Evolutionary conservation across 2,888 invertebrate genomes (phyloP), one percentile per base, ranked within the genome.

Genomic region (Orthonevra nobilis): DNA sequence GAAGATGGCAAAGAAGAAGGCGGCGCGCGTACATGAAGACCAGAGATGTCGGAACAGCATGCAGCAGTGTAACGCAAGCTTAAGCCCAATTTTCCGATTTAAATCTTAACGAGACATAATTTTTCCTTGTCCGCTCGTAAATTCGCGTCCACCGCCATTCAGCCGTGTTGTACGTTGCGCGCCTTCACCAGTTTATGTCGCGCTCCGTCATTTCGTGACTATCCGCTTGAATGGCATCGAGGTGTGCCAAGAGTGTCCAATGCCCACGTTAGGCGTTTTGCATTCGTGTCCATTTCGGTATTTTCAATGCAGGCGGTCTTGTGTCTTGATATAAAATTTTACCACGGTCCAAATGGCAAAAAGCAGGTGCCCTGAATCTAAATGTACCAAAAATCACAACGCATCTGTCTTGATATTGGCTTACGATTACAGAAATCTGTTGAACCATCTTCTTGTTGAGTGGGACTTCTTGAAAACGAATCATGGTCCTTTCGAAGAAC

Each of bases 111-210:
- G 66, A 68, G 69, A 48, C 56, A 79, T 79, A 79, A 73, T 73
- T 79, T 79, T 68, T 79, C 66, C 61, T 38, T 73, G 79, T 79
- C 73, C 54, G 66, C 28, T 79, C 66, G 73, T 79, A 79, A 79
- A 79, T 68, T 58, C 56, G 30, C 48, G 64, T 79, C 72, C 66
- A 66, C 70, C 70, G n/a, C n/a, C n/a, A 70, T 54, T 48, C 36
- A 46, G 36, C 20, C 26, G n/a, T 42, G 23, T 20, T 46, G 17
- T 15, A 1, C 38, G 19, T 38, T 48, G 42, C 58, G n/a, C n/a
- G 26, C 32, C 23, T 15, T 42, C n/a, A n/a, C n/a, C n/a, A n/a
- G n/a, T n/a, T n/a, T n/a, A n/a, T n/a, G n/a, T n/a, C n/a, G 12
- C 17, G 19, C 20, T 56, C 60, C 61, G 48, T 54, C 74, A 68